A percentile compares a stretch with the other conserved stretches of the same genome.
Conservation (phyloP, 1,140 invertebrate species). For the Archivesica marissinica region DNA sequence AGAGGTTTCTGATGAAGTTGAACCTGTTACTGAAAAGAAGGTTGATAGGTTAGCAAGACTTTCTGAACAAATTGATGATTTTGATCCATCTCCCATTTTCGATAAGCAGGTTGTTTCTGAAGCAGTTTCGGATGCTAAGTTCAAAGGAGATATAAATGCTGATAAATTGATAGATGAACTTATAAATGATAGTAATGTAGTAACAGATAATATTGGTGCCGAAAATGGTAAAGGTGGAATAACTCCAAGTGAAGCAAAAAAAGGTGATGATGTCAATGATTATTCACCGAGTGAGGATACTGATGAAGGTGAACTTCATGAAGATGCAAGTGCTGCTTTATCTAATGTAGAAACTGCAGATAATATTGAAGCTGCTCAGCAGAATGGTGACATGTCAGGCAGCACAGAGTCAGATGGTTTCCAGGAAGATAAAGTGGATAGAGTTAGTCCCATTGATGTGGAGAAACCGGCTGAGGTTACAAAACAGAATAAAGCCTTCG, state of each 20-base stretch:
- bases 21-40: background rate
- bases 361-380: background rate
- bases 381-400: slow-evolving; percentile 66
- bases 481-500: slow-evolving; percentile 45
- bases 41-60: slow-evolving; percentile 45
- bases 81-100: slow-evolving; percentile 30
- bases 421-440: slow-evolving; percentile 49
- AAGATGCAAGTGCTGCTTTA: background rate
- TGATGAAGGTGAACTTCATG: slow-evolving; percentile 10
- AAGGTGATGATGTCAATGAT: slow-evolving; percentile 45
- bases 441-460: slow-evolving; percentile 5
- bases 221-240: slow-evolving; percentile 23
- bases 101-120: background rate
- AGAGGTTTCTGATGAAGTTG: background rate
- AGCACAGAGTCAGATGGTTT: slow-evolving; percentile 70
- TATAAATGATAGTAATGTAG: slow-evolving; percentile 30
- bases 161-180: slow-evolving; percentile 39
- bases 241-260: slow-evolving; percentile 36
- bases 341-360: slow-evolving; percentile 34
- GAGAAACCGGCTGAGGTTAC: slow-evolving; percentile 27
- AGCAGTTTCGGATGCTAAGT: background rate
- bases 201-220: background rate
- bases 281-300: background rate
- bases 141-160: slow-evolving; percentile 30
- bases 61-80: slow-evolving; percentile 57